Percentiles rank a stretch among this genome's conserved stretches.
phyloP scores from a whole-genome alignment of 2,113 vertebrate genomes.

The Entelurus aequoreus region DNA sequence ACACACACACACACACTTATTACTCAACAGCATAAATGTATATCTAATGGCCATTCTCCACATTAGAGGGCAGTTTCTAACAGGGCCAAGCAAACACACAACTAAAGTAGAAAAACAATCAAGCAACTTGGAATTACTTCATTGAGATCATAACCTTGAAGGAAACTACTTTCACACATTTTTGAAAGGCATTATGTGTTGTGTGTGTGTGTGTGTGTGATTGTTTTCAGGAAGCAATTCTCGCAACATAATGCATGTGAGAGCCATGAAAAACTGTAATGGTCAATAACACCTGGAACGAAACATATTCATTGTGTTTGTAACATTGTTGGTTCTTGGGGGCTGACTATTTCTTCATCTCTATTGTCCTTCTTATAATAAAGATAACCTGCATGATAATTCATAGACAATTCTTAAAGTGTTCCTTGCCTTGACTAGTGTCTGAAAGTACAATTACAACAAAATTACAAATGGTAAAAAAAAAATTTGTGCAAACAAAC shows the following conservation, averaged over 20 bases:
- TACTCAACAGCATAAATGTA: conserved; percentile 1
- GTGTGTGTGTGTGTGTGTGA: background rate
- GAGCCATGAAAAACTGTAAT: conserved; percentile 2
- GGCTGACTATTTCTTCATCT: background rate
- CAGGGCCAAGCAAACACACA: background rate
- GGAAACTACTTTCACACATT: conserved; percentile 17
- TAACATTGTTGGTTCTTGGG: background rate
- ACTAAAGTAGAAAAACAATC: background rate
- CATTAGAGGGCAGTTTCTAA: background rate
- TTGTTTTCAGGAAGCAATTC: background rate
- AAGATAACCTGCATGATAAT: background rate
- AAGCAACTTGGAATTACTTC: background rate
- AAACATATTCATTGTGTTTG: background rate
- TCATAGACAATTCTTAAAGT: background rate
- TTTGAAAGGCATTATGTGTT: conserved; percentile 6
- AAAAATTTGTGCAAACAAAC: background rate
- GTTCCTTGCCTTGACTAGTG: background rate
- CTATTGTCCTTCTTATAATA: background rate
- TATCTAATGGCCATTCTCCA: background rate
- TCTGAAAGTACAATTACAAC: background rate
- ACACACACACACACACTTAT: background rate
- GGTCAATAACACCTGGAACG: background rate
- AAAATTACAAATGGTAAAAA: background rate
- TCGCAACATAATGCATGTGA: background rate
- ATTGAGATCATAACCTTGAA: conserved; percentile 20